Percentiles rank a stretch among this genome's conserved stretches.
Evolutionary conservation across 2,888 invertebrate genomes (phyloP).

Genomic region (Leptopterna dolabrata): DNA sequence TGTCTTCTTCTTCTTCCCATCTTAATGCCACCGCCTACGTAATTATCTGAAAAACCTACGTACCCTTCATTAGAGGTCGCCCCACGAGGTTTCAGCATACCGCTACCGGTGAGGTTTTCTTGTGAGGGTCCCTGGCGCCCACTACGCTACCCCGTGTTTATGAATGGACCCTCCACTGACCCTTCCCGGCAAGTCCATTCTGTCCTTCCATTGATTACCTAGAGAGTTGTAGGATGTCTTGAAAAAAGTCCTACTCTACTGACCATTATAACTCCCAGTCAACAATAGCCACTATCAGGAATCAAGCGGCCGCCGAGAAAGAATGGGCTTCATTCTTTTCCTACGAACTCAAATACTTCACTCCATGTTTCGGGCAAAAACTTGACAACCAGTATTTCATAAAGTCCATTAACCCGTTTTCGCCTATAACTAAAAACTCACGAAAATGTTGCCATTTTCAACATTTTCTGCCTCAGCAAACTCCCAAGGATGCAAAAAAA

Average conservation of each 20-base stretch:
- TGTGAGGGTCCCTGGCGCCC: not conserved
- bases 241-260: not conserved
- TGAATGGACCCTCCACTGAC: not conserved
- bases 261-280: not conserved
- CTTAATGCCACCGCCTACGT: conserved; percentile 53
- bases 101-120: not conserved
- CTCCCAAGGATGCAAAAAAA: no score
- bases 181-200: not conserved
- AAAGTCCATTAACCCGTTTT: no score
- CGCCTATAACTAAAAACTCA: no score
- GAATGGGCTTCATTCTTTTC: not conserved
- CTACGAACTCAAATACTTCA: no score
- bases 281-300: not conserved
- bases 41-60: conserved; percentile 54
- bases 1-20: conserved; percentile 1
- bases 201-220: conserved; percentile 11
- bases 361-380: no score
- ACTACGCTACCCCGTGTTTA: not conserved
- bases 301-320: not conserved
- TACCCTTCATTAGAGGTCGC: conserved; percentile 39
- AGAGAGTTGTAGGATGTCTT: not conserved
- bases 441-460: no score
- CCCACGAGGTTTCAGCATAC: conserved; percentile 23
- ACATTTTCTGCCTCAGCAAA: no score
- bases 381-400: no score